A percentile compares a stretch with the other conserved stretches of the same genome.
Evolutionary conservation across 2,113 vertebrate genomes (phyloP).

Genomic region (Jacana jacana): DNA sequence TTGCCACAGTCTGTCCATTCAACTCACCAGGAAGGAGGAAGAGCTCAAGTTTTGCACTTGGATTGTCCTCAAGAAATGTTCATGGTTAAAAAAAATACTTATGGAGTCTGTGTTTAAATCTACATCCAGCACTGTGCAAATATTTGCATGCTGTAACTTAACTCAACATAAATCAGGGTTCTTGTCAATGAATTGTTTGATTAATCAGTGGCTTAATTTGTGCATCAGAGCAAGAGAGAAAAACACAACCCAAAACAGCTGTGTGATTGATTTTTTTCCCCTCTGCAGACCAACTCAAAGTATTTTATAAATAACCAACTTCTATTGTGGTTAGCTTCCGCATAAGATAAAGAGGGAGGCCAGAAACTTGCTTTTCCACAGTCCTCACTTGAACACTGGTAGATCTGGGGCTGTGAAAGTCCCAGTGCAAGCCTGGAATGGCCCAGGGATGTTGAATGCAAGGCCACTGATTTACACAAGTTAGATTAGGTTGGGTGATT

Average conservation of each 20-base stretch:
- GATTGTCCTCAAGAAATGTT: not conserved
- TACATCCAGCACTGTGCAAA: constrained; percentile 21
- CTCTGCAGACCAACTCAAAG: not conserved
- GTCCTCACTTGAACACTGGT: not conserved
- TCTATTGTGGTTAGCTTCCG: constrained; percentile 3
- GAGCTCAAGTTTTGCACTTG: not conserved
- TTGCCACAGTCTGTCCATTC: not conserved
- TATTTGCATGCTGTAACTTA: constrained; percentile 22
- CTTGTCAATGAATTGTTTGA: constrained; percentile 48
- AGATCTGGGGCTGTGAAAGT: not conserved
- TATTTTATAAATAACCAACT: constrained; percentile 4
- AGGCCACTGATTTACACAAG: not conserved
- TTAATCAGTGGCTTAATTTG: constrained; percentile 40
- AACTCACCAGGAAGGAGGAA: constrained; percentile 7
- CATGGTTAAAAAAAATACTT: not conserved
- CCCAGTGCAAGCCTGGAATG: not conserved
- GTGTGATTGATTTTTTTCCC: not conserved
- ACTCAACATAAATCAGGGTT: not conserved
- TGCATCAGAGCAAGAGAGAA: not conserved
- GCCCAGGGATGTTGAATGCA: not conserved
- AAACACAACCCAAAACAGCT: constrained; percentile 13
- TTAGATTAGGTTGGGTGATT: not conserved
- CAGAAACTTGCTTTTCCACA: not conserved
- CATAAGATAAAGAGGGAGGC: not conserved
- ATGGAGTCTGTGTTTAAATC: not conserved